phyloP scores from a whole-genome alignment of 2,888 invertebrate species.

The Cactoblastis cactorum region DNA sequence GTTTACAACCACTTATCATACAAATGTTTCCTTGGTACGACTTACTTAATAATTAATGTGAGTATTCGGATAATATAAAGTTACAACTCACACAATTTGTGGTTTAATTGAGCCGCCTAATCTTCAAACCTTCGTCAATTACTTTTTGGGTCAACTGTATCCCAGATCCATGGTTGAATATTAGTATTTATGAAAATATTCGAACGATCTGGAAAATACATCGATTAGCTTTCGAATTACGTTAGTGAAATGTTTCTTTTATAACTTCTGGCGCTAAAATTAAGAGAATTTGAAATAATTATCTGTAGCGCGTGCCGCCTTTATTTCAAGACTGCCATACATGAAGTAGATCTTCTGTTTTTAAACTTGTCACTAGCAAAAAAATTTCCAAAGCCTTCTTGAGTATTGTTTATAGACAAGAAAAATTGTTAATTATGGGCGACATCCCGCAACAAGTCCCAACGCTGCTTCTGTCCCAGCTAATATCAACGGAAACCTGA shows the following conservation, averaged over 20 bases:
- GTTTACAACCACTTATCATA: too few relatives aligned
- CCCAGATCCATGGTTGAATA: conserved; percentile 5
- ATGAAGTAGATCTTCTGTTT: too few relatives aligned
- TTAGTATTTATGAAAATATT: conserved; percentile 9
- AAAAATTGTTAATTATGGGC: not conserved
- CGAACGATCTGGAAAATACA: not conserved
- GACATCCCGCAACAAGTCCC: conserved; percentile 2
- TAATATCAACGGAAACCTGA: conserved; percentile 4
- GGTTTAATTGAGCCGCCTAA: not conserved
- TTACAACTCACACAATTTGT: not conserved
- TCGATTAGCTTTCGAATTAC: not conserved
- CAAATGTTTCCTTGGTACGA: too few relatives aligned
- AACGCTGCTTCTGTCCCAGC: not conserved
- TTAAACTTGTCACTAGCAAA: too few relatives aligned
- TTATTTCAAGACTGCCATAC: too few relatives aligned
- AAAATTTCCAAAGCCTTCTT: too few relatives aligned
- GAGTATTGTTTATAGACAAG: too few relatives aligned
- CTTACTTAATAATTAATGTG: too few relatives aligned
- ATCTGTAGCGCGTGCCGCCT: too few relatives aligned
- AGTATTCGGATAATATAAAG: not conserved
- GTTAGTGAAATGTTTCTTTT: not conserved
- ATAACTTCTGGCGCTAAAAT: not conserved
- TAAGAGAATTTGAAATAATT: too few relatives aligned
- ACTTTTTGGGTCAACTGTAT: conserved; percentile 11
- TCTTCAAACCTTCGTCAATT: conserved; percentile 10